A percentile compares a stretch with the other conserved stretches of the same genome.
Evolutionary conservation across 2,888 invertebrate species (phyloP).

Genomic region (Eupeodes luniger): DNA sequence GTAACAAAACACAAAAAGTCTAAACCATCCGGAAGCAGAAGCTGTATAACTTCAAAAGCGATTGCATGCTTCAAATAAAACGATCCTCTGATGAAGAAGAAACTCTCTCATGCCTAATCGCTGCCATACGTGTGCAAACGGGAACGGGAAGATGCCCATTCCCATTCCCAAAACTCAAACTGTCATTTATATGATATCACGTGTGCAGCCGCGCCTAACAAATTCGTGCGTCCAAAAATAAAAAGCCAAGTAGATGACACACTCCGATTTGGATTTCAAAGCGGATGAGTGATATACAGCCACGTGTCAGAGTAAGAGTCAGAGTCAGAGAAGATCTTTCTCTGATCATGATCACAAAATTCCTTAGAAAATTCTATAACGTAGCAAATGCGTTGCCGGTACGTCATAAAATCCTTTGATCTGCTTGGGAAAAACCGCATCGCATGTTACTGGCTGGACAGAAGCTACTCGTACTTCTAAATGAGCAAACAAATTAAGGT

Average conservation of each 20-base stretch:
- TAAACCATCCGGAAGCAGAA: slow-evolving; percentile 71
- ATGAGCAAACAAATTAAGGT: slow-evolving; percentile 22
- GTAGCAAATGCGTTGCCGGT: neutral
- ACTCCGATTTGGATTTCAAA: slow-evolving; percentile 45
- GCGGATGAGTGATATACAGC: slow-evolving; percentile 66
- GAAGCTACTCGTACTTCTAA: neutral
- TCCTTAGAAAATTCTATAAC: neutral
- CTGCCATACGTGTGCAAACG: slow-evolving; percentile 6
- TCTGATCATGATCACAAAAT: slow-evolving; percentile 10
- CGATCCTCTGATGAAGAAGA: slow-evolving; percentile 39
- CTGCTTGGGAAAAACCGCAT: neutral
- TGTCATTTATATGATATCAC: slow-evolving; percentile 49
- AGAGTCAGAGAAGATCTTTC: slow-evolving; percentile 1
- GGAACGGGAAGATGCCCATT: slow-evolving; percentile 39
- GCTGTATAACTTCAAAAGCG: slow-evolving; percentile 68
- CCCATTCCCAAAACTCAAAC: slow-evolving; percentile 7
- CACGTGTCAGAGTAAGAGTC: slow-evolving; percentile 48
- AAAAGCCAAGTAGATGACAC: slow-evolving; percentile 35
- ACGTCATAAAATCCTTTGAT: slow-evolving; percentile 1
- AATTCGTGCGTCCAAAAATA: slow-evolving; percentile 60
- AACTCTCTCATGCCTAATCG: slow-evolving; percentile 61
- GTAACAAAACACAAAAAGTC: slow-evolving; percentile 21
- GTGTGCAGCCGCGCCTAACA: slow-evolving; percentile 52
- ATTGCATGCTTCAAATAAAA: slow-evolving; percentile 69
- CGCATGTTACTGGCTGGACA: neutral